Percentiles rank a stretch among this genome's conserved stretches.
phyloP scores from a whole-genome alignment of 2,888 invertebrate genomes.

The Cremastinae sp. region DNA sequence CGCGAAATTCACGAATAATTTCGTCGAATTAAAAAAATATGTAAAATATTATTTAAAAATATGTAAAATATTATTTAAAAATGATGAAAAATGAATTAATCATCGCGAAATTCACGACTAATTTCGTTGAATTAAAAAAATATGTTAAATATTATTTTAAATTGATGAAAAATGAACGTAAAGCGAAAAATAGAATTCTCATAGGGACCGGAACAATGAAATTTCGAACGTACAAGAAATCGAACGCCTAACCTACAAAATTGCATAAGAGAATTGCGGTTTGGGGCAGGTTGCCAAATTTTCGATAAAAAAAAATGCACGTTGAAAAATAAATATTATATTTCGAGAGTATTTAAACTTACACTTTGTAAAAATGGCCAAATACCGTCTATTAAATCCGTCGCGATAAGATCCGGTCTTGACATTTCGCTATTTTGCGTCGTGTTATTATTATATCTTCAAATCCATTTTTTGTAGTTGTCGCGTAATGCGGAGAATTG shows the following conservation, averaged over 20 bases:
- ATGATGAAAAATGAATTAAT: no score
- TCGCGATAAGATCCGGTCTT: conserved; percentile 85
- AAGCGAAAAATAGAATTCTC: no score
- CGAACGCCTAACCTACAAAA: conserved; percentile 43
- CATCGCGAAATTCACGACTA: no score
- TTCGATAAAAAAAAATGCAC: background rate
- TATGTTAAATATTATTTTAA: background rate
- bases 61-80: background rate
- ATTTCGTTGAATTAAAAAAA: no score
- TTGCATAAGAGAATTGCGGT: conserved; percentile 26
- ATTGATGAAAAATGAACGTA: background rate
- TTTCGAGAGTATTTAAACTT: conserved; percentile 80
- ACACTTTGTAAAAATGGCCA: conserved; percentile 90
- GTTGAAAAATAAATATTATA: background rate
- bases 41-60: background rate
- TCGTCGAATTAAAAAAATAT: no score
- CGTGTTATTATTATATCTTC: background rate
- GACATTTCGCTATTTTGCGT: conserved; percentile 74
- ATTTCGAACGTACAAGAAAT: background rate
- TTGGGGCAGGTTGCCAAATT: background rate
- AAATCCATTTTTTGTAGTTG: background rate
- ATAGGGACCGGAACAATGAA: background rate
- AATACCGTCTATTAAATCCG: conserved; percentile 89
- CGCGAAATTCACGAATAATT: no score
- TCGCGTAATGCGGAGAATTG: no score